Evolutionary conservation across 2,113 vertebrate species (phyloP).

Genomic region (Phrynocephalus versicolor): DNA sequence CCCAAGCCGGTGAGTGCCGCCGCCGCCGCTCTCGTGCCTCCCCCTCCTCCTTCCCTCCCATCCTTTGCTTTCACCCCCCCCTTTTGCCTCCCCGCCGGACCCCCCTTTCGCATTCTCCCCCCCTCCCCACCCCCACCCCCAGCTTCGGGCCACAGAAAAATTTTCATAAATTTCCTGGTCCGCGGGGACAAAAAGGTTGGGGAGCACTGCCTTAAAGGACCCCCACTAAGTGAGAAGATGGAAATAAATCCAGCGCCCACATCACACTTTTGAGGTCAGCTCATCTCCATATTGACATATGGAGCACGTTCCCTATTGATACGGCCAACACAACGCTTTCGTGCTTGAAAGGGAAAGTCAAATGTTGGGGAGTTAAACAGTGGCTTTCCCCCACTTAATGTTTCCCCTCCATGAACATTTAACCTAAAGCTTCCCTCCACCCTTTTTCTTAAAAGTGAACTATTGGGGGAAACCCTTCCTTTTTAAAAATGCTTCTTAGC

Average conservation of each 20-base stretch:
- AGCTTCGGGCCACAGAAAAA: no score
- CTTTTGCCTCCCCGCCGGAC: no score
- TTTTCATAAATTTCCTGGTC: no score
- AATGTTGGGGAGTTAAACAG: conserved; percentile 23
- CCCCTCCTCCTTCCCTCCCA: no score
- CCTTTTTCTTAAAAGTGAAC: no score
- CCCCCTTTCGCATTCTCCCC: no score
- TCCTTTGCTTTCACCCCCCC: no score
- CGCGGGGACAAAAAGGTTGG: no score
- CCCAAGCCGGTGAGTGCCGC: no score
- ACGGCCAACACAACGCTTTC: conserved; percentile 44
- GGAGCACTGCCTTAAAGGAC: no score
- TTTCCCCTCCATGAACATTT: neutral
- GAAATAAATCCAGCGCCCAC: conserved; percentile 43
- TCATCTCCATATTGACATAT: conserved; percentile 60
- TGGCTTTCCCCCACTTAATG: neutral
- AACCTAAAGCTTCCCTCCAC: conserved; percentile 11
- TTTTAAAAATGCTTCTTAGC: neutral
- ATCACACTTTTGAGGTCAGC: conserved; percentile 66
- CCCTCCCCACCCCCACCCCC: no score
- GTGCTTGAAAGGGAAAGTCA: conserved; percentile 59
- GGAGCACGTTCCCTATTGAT: conserved; percentile 62
- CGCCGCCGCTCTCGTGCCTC: no score
- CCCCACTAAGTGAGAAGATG: conserved; percentile 48
- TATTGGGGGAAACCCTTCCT: neutral